These are phyloP conservation scores for Chironomus riparius DNA, from an alignment of 2,888 invertebrate species.

Conservation along the genomic window DNA sequence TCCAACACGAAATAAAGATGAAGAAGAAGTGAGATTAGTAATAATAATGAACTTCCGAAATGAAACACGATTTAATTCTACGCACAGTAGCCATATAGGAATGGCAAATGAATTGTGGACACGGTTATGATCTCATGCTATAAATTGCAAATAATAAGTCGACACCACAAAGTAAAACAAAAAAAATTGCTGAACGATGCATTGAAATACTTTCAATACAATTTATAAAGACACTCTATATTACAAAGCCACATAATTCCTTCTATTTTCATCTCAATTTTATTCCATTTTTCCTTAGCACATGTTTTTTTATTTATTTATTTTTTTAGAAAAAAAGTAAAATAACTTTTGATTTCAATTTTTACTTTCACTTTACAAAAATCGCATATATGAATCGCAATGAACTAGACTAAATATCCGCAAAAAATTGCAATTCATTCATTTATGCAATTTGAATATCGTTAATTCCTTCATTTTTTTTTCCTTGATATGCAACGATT, in stretches of 20 bases:
- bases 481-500: not conserved
- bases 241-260: conserved; percentile 2
- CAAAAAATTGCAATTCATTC: not conserved
- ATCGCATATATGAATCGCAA: not conserved
- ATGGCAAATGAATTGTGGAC: too few species aligned
- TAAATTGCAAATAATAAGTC: too few species aligned
- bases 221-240: not conserved
- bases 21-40: too few species aligned
- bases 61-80: not conserved
- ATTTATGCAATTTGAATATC: not conserved
- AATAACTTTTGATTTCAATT: conserved; percentile 21
- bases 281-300: not conserved
- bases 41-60: not conserved
- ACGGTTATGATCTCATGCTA: too few species aligned
- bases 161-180: too few species aligned
- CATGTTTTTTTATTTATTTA: conserved; percentile 5
- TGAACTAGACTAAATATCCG: conserved; percentile 1
- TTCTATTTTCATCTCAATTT: not conserved
- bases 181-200: not conserved
- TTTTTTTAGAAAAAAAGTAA: conserved; percentile 3
- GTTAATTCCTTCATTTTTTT: not conserved
- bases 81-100: not conserved
- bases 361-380: conserved; percentile 21
- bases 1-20: too few species aligned
- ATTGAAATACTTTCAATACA: not conserved